These are phyloP conservation scores for Autographa gamma DNA, from an alignment of 2,888 invertebrate species.

Conservation along the genomic window DNA sequence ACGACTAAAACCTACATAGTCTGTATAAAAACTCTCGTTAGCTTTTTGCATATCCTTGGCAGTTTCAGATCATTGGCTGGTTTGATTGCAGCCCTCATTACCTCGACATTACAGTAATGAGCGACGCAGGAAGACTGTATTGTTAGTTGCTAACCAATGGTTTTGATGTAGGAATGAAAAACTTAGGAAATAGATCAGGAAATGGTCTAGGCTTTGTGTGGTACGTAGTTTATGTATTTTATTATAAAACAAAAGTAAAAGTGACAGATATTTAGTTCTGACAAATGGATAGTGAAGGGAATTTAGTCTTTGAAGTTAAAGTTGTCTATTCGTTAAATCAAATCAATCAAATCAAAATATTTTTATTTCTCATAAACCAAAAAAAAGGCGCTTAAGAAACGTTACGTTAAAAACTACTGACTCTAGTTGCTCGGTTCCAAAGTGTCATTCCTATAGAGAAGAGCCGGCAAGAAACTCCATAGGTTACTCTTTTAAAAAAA, in stretches of 20 bases:
- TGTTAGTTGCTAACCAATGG: conserved; percentile 32
- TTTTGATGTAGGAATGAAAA: conserved; percentile 39
- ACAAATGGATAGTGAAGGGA: too few species aligned
- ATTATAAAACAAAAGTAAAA: background rate
- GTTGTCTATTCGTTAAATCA: too few species aligned
- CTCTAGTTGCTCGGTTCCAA: too few species aligned
- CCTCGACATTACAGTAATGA: conserved; percentile 65
- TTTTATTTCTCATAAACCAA: too few species aligned
- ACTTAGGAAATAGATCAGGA: conserved; percentile 22
- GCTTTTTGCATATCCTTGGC: conserved; percentile 83
- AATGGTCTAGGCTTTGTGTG: conserved; percentile 9
- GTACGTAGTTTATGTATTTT: background rate
- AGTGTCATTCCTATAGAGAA: too few species aligned
- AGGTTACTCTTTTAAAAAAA: too few species aligned
- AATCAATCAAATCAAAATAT: too few species aligned
- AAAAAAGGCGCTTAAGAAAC: too few species aligned
- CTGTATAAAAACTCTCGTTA: conserved; percentile 48
- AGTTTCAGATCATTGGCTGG: conserved; percentile 74
- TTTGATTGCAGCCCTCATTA: conserved; percentile 71
- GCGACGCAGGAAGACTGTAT: conserved; percentile 65
- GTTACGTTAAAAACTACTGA: too few species aligned
- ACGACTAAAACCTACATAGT: conserved; percentile 35
- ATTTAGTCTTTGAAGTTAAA: too few species aligned
- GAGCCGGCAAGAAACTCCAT: too few species aligned
- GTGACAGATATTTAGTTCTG: background rate